Percentiles rank a stretch among this genome's conserved stretches.
These are phyloP conservation scores for Melipona beecheii DNA, from an alignment of 2,888 invertebrate genomes.

Conservation along the genomic window DNA sequence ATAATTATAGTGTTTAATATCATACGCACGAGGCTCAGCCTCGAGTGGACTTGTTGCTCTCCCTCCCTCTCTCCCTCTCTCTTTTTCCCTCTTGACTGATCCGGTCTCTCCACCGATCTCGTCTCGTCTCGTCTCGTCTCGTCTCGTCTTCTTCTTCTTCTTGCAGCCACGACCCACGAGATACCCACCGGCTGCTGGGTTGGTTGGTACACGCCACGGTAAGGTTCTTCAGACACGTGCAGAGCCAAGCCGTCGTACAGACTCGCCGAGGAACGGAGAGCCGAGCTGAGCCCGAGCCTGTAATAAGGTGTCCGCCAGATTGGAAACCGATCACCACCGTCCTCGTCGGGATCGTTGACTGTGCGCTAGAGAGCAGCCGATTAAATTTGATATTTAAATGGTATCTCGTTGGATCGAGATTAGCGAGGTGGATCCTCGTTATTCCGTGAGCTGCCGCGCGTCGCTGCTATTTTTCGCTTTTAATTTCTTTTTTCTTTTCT, in stretches of 20 bases:
- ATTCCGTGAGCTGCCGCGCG: background rate
- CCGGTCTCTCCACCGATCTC: constrained; percentile 18
- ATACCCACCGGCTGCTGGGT: constrained; percentile 65
- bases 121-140: constrained; percentile 42
- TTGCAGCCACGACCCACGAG: constrained; percentile 62
- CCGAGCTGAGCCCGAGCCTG: constrained; percentile 47
- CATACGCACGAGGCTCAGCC: constrained; percentile 75
- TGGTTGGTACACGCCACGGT: constrained; percentile 51
- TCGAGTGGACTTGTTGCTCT: constrained; percentile 56
- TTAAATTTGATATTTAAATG: constrained; percentile 66
- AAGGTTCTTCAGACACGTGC: constrained; percentile 69
- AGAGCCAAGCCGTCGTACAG: constrained; percentile 51
- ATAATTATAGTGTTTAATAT: constrained; percentile 84
- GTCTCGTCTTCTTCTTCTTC: constrained; percentile 53
- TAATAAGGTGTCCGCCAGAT: constrained; percentile 71
- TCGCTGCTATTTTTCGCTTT: background rate
- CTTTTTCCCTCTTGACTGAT: background rate
- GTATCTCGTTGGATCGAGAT: constrained; percentile 62
- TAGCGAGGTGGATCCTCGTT: constrained; percentile 46
- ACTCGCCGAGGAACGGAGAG: constrained; percentile 20
- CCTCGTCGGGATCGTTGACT: constrained; percentile 27
- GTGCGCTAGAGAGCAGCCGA: constrained; percentile 19
- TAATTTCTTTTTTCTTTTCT: no score
- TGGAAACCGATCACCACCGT: constrained; percentile 69
- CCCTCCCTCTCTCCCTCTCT: constrained; percentile 13